Percentiles rank a stretch among this genome's conserved stretches.
phyloP scores from a whole-genome alignment of 2,797 vertebrate genomes.

The Austrolebias charrua region DNA sequence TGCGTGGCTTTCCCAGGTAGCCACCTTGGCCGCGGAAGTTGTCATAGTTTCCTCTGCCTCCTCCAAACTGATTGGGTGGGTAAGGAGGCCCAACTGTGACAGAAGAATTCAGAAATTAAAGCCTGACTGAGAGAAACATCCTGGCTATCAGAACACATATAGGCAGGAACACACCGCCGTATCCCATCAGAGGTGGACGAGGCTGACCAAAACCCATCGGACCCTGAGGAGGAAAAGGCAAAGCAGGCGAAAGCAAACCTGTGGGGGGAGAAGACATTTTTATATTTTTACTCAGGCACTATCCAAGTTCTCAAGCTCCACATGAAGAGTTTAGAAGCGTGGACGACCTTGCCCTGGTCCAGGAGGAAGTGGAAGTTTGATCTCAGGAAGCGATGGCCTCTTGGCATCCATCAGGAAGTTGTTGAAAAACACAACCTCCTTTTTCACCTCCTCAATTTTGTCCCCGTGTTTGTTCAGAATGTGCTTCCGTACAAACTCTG shows the following conservation, averaged over 20 bases:
- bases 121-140: not conserved
- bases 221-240: conserved; percentile 90
- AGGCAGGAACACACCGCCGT: conserved; percentile 76
- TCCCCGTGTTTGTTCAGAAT: conserved; percentile 93
- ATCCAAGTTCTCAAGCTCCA: too few relatives aligned
- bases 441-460: conserved; percentile 94
- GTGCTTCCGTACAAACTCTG: conserved; percentile 93
- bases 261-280: not conserved
- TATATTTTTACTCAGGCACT: not conserved
- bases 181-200: conserved; percentile 90
- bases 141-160: too few relatives aligned
- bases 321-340: not conserved
- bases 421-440: conserved; percentile 92
- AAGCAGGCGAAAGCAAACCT: conserved; percentile 84
- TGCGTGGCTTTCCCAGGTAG: conserved; percentile 88
- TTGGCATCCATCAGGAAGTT: conserved; percentile 93
- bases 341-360: conserved; percentile 81
- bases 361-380: conserved; percentile 86
- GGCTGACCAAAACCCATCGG: conserved; percentile 89
- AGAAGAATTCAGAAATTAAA: not conserved
- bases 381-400: conserved; percentile 87
- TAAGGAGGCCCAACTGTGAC: conserved; percentile 83
- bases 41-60: conserved; percentile 89
- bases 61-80: conserved; percentile 87
- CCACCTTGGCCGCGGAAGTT: conserved; percentile 90